A percentile compares a stretch with the other conserved stretches of the same genome.
These are phyloP conservation scores for Caradrina kadenii DNA, from an alignment of 2,888 invertebrate species.

Conservation along the genomic window DNA sequence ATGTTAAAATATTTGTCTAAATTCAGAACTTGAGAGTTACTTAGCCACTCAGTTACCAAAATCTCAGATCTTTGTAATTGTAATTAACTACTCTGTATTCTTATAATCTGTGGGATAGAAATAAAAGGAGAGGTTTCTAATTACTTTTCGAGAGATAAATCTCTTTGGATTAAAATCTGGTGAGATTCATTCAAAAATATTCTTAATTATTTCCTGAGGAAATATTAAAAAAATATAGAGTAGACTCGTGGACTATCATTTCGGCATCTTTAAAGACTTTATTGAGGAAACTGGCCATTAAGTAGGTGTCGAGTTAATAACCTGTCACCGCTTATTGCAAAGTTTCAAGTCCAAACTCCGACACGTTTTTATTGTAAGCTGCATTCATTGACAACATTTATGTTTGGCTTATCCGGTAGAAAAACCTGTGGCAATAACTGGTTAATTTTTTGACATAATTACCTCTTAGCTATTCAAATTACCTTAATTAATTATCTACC, in stretches of 20 bases:
- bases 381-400: slow-evolving; percentile 33
- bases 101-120: slow-evolving; percentile 36
- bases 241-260: slow-evolving; percentile 21
- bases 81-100: slow-evolving; percentile 43
- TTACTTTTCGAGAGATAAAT: slow-evolving; percentile 58
- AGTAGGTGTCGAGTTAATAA: slow-evolving; percentile 43
- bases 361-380: slow-evolving; percentile 40
- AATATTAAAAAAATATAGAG: slow-evolving; percentile 26
- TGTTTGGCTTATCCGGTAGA: slow-evolving; percentile 22
- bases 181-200: slow-evolving; percentile 42
- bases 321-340: slow-evolving; percentile 45
- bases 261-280: slow-evolving; percentile 40
- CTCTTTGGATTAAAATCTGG: slow-evolving; percentile 40
- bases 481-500: too few relatives aligned
- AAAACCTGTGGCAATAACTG: background rate
- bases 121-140: slow-evolving; percentile 45
- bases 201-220: slow-evolving; percentile 46
- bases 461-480: too few relatives aligned
- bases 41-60: slow-evolving; percentile 15
- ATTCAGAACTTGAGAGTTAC: slow-evolving; percentile 13
- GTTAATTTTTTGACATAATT: background rate
- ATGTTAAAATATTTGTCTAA: slow-evolving; percentile 17
- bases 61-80: slow-evolving; percentile 37
- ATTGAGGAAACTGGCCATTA: slow-evolving; percentile 50
- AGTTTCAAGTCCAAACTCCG: slow-evolving; percentile 34